Conservation (phyloP, 2,888 invertebrate genomes). For the Caenorhabditis virilis region DNA sequence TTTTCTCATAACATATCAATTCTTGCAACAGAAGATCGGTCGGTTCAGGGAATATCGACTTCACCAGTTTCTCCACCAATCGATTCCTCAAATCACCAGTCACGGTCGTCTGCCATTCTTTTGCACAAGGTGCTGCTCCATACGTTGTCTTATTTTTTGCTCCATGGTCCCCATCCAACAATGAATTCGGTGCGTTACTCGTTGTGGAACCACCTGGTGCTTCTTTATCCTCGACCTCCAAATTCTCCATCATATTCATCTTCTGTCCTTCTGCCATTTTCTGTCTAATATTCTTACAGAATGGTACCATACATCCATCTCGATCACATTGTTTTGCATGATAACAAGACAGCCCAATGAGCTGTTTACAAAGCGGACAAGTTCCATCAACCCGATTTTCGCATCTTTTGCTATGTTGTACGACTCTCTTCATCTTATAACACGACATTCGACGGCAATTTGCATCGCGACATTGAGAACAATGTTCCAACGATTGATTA, state of each 20-base stretch:
- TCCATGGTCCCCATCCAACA: slow-evolving; percentile 61
- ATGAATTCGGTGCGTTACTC: too few species aligned
- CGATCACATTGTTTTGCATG: slow-evolving; percentile 91
- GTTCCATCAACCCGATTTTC: slow-evolving; percentile 89
- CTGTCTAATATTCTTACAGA: slow-evolving; percentile 97
- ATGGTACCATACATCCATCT: slow-evolving; percentile 77
- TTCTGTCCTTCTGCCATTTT: slow-evolving; percentile 95
- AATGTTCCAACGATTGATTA: slow-evolving; percentile 90
- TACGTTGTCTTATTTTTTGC: too few species aligned
- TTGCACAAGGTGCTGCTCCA: slow-evolving; percentile 74
- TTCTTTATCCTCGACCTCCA: slow-evolving; percentile 71
- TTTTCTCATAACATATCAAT: slow-evolving; percentile 93
- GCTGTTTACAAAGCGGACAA: slow-evolving; percentile 97
- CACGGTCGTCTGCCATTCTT: slow-evolving; percentile 17
- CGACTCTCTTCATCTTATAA: slow-evolving; percentile 98
- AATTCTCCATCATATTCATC: slow-evolving; percentile 79
- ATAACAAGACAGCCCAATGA: slow-evolving; percentile 96
- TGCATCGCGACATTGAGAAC: slow-evolving; percentile 95
- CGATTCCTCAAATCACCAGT: slow-evolving; percentile 82
- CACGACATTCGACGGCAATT: slow-evolving; percentile 96
- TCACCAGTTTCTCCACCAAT: slow-evolving; percentile 97
- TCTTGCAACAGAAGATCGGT: slow-evolving; percentile 95
- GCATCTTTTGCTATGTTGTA: slow-evolving; percentile 95
- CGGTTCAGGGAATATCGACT: slow-evolving; percentile 97
- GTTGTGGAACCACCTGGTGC: too few species aligned